Conservation (phyloP, 2,888 invertebrate genomes). For the Pteria penguin region DNA sequence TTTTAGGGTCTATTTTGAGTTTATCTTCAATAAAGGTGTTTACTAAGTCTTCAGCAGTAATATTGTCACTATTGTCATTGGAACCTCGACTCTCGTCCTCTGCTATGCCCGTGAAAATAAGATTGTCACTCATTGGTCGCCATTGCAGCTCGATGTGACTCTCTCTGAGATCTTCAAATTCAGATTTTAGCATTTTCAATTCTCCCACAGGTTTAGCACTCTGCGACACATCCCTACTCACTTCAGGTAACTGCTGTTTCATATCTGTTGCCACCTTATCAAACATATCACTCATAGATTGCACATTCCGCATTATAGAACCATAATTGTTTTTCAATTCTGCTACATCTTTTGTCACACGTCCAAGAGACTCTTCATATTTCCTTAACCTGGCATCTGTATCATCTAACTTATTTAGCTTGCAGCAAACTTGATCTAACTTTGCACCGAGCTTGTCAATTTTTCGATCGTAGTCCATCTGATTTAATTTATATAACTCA, state of each 20-base stretch:
- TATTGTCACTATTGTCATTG: slow-evolving; percentile 9
- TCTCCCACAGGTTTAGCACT: background rate
- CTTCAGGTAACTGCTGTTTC: background rate
- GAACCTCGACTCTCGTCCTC: slow-evolving; percentile 11
- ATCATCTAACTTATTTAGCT: too few relatives aligned
- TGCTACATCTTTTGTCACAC: slow-evolving; percentile 1
- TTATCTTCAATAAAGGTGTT: slow-evolving; percentile 20
- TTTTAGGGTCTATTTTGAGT: slow-evolving; percentile 9
- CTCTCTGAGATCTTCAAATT: background rate
- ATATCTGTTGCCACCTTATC: slow-evolving; percentile 8
- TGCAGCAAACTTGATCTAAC: background rate
- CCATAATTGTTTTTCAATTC: background rate
- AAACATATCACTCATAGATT: slow-evolving; percentile 5
- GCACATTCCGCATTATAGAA: background rate
- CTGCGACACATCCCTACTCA: background rate
- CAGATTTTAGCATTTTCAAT: background rate
- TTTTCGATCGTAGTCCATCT: too few relatives aligned
- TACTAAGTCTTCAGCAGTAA: slow-evolving; percentile 11
- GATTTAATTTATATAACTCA: background rate
- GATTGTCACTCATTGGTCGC: too few relatives aligned
- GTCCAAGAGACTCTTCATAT: too few relatives aligned
- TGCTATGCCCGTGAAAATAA: too few relatives aligned
- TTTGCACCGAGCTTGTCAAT: background rate
- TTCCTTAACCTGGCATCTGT: too few relatives aligned
- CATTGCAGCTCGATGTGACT: slow-evolving; percentile 16